Evolutionary conservation across 2,797 vertebrate genomes (phyloP).

Genomic region (Coluber constrictor): DNA sequence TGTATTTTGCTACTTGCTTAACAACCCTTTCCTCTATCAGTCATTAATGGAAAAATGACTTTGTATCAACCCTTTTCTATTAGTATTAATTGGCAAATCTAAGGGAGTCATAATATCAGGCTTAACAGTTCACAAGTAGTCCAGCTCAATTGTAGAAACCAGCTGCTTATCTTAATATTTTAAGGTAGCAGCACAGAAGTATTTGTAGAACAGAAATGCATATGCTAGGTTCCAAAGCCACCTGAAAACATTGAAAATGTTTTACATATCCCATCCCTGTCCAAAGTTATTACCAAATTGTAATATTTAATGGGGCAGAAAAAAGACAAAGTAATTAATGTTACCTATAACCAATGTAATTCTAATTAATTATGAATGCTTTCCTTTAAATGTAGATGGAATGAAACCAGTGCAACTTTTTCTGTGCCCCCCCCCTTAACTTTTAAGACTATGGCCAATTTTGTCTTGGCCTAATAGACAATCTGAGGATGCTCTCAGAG

Average conservation of each 20-base stretch:
- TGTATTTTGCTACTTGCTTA: background rate
- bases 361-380: background rate
- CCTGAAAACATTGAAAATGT: background rate
- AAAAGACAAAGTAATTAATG: background rate
- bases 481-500: background rate
- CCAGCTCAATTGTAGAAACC: background rate
- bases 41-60: background rate
- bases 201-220: background rate
- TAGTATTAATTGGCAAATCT: background rate
- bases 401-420: background rate
- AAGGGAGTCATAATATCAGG: background rate
- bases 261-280: background rate
- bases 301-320: background rate
- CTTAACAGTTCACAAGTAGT: background rate
- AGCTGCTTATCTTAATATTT: background rate
- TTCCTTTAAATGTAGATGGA: background rate
- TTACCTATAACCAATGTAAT: background rate
- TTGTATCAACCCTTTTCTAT: background rate
- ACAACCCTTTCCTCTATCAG: background rate
- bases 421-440: no score
- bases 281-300: background rate
- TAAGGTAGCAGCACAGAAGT: background rate
- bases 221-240: background rate
- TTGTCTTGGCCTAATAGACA: background rate
- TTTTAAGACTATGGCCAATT: background rate